These are phyloP conservation scores for Tangachromis dhanisi DNA, from an alignment of 2,113 vertebrate genomes.

Conservation along the genomic window DNA sequence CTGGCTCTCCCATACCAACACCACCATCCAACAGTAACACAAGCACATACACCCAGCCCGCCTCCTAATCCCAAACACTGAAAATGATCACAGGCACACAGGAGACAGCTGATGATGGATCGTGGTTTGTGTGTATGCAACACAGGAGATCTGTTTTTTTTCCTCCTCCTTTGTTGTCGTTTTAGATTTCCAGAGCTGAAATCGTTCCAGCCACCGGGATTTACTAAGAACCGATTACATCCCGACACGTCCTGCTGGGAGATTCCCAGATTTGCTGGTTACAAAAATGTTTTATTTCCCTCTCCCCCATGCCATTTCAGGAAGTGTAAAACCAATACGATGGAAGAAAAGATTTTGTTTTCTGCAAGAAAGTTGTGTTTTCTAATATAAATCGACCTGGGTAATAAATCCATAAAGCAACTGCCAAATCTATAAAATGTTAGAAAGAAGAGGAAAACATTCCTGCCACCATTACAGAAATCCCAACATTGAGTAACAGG, in stretches of 20 bases:
- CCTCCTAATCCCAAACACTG: not conserved
- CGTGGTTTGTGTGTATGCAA: not conserved
- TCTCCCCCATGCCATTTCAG: not conserved
- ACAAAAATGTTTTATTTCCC: not conserved
- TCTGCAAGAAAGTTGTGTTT: rapidly evolving
- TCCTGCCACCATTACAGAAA: not conserved
- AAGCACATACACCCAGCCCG: not conserved
- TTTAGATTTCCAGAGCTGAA: not conserved
- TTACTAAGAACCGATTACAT: not conserved
- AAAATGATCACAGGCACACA: constrained; percentile 3
- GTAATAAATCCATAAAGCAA: not conserved
- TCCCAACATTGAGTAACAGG: not conserved
- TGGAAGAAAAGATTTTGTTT: not conserved
- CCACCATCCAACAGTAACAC: not conserved
- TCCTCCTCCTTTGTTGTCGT: not conserved
- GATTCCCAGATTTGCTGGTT: not conserved
- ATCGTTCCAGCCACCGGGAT: not conserved
- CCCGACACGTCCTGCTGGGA: not conserved
- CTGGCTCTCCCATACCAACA: constrained; percentile 34
- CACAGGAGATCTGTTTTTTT: not conserved
- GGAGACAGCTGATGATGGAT: constrained; percentile 11
- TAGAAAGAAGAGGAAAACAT: not conserved
- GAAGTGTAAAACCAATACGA: not conserved
- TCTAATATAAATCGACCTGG: not conserved
- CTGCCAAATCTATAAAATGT: not conserved